These are phyloP conservation scores for Aphidius colemani DNA, from an alignment of 2,888 invertebrate genomes.

Conservation along the genomic window DNA sequence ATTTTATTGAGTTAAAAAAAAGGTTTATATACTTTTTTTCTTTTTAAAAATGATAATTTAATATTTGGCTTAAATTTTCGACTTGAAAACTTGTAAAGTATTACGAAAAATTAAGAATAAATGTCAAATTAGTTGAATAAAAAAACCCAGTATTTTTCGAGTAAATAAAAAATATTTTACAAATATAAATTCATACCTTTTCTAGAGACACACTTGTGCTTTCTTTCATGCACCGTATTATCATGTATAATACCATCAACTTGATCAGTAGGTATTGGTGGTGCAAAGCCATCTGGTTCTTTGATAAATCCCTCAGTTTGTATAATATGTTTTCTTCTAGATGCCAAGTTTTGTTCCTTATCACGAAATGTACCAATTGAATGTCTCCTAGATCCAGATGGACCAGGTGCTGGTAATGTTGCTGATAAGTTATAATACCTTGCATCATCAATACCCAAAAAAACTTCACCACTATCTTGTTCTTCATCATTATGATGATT, in stretches of 20 bases:
- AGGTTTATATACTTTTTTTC: too few relatives aligned
- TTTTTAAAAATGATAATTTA: neutral
- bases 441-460: constrained; percentile 63
- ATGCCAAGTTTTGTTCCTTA: constrained; percentile 33
- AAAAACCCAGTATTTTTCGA: neutral
- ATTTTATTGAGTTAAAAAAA: too few relatives aligned
- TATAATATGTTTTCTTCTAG: constrained; percentile 32
- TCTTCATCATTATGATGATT: constrained; percentile 41
- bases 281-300: constrained; percentile 65
- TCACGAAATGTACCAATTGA: constrained; percentile 71
- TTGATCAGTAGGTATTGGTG: constrained; percentile 57
- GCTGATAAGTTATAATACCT: constrained; percentile 63
- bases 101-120: too few relatives aligned
- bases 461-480: constrained; percentile 65
- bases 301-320: constrained; percentile 61
- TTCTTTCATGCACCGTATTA: constrained; percentile 33
- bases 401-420: constrained; percentile 54
- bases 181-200: constrained; percentile 39
- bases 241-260: constrained; percentile 29
- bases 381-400: constrained; percentile 64
- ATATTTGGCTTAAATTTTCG: too few relatives aligned
- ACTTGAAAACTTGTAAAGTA: too few relatives aligned
- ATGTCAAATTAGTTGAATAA: too few relatives aligned
- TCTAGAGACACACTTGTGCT: constrained; percentile 40
- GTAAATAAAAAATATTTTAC: constrained; percentile 5